These are phyloP conservation scores for Macaria notata DNA, from an alignment of 2,888 invertebrate genomes.

Conservation along the genomic window DNA sequence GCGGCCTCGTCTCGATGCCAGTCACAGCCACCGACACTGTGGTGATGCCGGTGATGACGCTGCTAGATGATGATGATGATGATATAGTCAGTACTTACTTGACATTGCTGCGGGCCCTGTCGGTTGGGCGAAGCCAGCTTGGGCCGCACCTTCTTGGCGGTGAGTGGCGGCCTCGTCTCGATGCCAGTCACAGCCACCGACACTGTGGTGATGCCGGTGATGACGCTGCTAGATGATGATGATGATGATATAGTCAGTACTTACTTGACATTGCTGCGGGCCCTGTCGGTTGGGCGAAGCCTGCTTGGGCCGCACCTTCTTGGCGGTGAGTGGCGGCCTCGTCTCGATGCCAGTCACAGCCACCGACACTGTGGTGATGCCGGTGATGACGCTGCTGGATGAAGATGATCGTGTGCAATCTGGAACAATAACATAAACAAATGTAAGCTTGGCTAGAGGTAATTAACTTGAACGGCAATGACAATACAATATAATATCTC, in stretches of 20 bases:
- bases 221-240: no score
- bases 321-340: conserved; percentile 55
- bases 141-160: conserved; percentile 83
- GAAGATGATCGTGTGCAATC: conserved; percentile 65
- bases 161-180: conserved; percentile 55
- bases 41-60: conserved; percentile 59
- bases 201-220: conserved; percentile 62
- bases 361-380: conserved; percentile 69
- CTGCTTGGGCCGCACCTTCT: conserved; percentile 88
- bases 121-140: conserved; percentile 95
- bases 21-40: conserved; percentile 72
- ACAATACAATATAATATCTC: no score
- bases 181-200: conserved; percentile 72
- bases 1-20: conserved; percentile 62
- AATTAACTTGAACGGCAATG: no score
- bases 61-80: conserved; percentile 53
- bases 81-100: conserved; percentile 80
- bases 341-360: conserved; percentile 69
- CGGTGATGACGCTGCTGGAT: conserved; percentile 53
- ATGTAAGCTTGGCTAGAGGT: no score
- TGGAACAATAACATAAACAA: conserved; percentile 44
- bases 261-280: conserved; percentile 95
- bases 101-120: conserved; percentile 96
- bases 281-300: conserved; percentile 95
- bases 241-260: conserved; percentile 23